phyloP scores from a whole-genome alignment of 2,797 vertebrate species.

The Anguilla obscura region DNA sequence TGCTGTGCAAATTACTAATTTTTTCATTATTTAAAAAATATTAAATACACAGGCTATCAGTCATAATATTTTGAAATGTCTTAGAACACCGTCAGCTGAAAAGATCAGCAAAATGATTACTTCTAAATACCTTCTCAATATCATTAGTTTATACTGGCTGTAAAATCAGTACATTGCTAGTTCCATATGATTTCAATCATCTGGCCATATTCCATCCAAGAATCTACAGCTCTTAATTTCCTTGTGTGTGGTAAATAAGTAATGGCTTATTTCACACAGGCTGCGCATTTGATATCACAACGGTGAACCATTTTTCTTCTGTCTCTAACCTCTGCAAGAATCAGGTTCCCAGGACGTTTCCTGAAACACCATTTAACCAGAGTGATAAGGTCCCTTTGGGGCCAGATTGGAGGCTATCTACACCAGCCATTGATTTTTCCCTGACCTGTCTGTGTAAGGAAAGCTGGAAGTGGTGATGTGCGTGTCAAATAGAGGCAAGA shows the following conservation, averaged over 20 bases:
- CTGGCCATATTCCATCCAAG: conserved; percentile 29
- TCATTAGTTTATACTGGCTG: background rate
- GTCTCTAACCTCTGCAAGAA: conserved; percentile 59
- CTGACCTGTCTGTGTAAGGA: conserved; percentile 65
- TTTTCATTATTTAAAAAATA: background rate
- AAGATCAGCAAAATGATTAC: background rate
- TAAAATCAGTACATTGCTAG: background rate
- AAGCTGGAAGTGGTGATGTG: conserved; percentile 59
- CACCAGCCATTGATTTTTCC: conserved; percentile 66
- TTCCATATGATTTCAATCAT: conserved; percentile 25
- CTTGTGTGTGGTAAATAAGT: conserved; percentile 54
- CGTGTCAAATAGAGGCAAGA: conserved; percentile 57
- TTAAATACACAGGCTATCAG: background rate
- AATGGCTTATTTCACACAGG: conserved; percentile 54
- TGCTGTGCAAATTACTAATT: background rate
- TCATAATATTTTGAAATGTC: background rate
- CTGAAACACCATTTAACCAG: conserved; percentile 66
- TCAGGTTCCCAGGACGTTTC: conserved; percentile 65
- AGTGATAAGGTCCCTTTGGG: conserved; percentile 62
- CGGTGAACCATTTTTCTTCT: conserved; percentile 56
- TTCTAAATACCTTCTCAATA: background rate
- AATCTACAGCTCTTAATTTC: conserved; percentile 47
- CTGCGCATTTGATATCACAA: conserved; percentile 60
- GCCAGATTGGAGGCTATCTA: conserved; percentile 65
- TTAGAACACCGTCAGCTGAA: background rate